Evolutionary conservation across 2,797 vertebrate species (phyloP), one percentile per base, ranked within the genome.

Genomic region (Cynodonichthys magdalenae): DNA sequence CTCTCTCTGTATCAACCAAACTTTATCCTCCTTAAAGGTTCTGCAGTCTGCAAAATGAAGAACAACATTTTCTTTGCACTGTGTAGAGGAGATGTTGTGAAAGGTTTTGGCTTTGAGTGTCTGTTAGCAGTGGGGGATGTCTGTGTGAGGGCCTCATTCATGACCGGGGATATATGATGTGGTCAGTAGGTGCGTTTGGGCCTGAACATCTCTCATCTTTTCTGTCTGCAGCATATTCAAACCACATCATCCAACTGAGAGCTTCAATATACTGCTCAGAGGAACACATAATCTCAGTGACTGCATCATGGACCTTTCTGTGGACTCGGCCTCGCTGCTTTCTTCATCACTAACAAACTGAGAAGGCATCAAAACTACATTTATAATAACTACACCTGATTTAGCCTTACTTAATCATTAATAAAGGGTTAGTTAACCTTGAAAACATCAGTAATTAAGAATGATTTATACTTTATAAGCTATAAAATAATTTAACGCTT

Each of bases 91-190:
- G 29, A 47, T 75, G 75, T 81, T 82, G 74, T 85, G 84, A 86
- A 86, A 83, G 69, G 63, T 77, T 86, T 84, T 82, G 82, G 78
- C 75, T 81, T 63, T 50, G 71, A 66, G 63, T 66, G 59, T 77
- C 74, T 70, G 65, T 81, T 63, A 79, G 71, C 74, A 76, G 67
- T 75, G 80, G 77, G 75, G 79, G 74, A 78, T 72, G 76, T 77
- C 72, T 82, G 80, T 84, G 77, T 82, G 80, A 87, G 78, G 79
- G 79, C 77, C 81, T 78, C 83, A 87, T 87, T 91, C 92, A 89
- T 88, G 78, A 81, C 81, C 63, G 71, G 89, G 83, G 86, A 92
- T 90, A 92, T 90, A 88, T 89, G 87, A 91, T 90, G 90, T 88
- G 88, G 88, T 90, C 86, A 87, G 81, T 80, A 64, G 65, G 84